Base-by-base conservation (phyloP, 1,140 invertebrate genomes). In the Scaptomyza graminum region DNA sequence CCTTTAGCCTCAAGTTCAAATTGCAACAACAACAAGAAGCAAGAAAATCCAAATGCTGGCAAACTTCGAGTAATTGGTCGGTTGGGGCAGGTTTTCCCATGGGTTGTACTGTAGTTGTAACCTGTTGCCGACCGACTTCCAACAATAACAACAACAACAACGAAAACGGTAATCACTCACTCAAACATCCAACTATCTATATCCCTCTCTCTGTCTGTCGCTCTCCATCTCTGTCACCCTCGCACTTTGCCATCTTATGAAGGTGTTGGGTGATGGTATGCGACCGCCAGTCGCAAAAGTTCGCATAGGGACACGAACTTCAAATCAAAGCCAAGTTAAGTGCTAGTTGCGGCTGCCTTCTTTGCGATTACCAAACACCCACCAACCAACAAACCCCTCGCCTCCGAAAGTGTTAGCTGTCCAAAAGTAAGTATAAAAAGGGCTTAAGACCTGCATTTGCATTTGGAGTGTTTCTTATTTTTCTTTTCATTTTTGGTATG, bases 1-100 rank as follows among this genome's bases (percentile, higher is more conserved):
- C 84, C 84, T 89, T 89, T 89, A 89, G 84, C 84, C 84, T 76
- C 84, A 89, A 89, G 84, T 89, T 89, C 84, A 89, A 89, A 88
- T 88, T 89, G 89, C 70, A 80, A 34, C 31, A 34, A 9, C 31
- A 34, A 34, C 31, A 34, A 31, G 28, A 22, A 22, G 28, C 28
- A 34, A 34, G n/a, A 34, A 89, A 89, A 89, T 84, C 76, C 80
- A 84, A 88, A 84, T 76, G 76, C 76, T 71, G 65, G 9, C 28
- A 62, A 68, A 73, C 51, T 68, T 72, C 59, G 56, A 63, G 79
- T 83, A 87, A 87, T 87, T 87, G 83, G 78, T 70, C 62, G 74
- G 70, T 55, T 65, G 46, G 55, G 60, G 63, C 57, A 76, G 72
- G 73, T 79, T 88, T 88, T 88, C 83, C 83, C 83, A 88, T 88